These are phyloP conservation scores for Eurytoma adleriae DNA, from an alignment of 2,888 invertebrate genomes.

Conservation along the genomic window DNA sequence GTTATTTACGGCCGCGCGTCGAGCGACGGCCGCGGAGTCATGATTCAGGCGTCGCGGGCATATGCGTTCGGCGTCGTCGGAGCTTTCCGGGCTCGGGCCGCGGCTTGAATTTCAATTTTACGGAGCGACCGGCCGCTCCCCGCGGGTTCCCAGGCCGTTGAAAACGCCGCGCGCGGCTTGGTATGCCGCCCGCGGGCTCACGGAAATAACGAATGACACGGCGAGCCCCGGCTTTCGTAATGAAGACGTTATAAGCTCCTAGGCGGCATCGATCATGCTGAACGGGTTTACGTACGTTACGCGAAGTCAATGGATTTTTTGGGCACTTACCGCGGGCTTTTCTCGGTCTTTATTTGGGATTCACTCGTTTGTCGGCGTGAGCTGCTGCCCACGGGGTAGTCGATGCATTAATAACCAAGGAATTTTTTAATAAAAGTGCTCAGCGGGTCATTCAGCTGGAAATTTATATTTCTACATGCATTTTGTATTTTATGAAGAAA, in stretches of 20 bases:
- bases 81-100: not conserved
- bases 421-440: too few species aligned
- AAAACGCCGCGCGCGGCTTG: not conserved
- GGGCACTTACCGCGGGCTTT: too few species aligned
- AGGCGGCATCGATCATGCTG: not conserved
- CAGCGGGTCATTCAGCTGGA: too few species aligned
- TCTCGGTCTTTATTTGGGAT: too few species aligned
- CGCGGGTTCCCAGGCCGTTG: not conserved
- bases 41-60: slow-evolving; percentile 29
- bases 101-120: slow-evolving; percentile 38
- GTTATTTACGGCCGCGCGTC: slow-evolving; percentile 1
- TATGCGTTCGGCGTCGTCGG: slow-evolving; percentile 10
- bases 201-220: slow-evolving; percentile 3
- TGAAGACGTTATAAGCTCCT: not conserved
- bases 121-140: not conserved
- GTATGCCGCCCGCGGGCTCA: not conserved
- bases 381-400: too few species aligned
- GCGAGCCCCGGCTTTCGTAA: not conserved
- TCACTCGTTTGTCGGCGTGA: too few species aligned
- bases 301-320: too few species aligned
- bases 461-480: too few species aligned
- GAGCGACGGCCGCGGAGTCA: not conserved
- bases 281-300: not conserved
- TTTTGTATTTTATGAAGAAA: too few species aligned
- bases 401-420: too few species aligned